phyloP scores from a whole-genome alignment of 2,888 invertebrate species.

The Blastobasis adustella region DNA sequence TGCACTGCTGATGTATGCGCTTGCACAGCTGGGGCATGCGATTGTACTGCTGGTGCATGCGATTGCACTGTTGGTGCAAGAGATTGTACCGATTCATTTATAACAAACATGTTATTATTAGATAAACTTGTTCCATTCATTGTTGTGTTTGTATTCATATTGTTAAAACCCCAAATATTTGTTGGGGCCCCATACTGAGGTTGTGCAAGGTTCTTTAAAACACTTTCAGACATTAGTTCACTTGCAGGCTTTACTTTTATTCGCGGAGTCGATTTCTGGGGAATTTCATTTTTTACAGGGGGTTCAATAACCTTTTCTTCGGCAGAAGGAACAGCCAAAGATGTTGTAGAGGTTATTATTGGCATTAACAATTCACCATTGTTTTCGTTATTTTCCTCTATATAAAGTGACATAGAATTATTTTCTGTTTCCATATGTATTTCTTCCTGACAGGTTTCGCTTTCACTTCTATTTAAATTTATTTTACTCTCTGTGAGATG shows the following conservation, averaged over 20 bases:
- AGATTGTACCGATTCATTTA: too few relatives aligned
- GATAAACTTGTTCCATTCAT: too few relatives aligned
- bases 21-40: too few relatives aligned
- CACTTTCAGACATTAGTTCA: conserved; percentile 47
- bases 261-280: conserved; percentile 28
- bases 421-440: not conserved
- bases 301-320: conserved; percentile 5
- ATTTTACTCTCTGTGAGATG: not conserved
- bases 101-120: too few relatives aligned
- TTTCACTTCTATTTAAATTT: too few relatives aligned
- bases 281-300: too few relatives aligned
- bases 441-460: too few relatives aligned
- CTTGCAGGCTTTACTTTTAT: conserved; percentile 60
- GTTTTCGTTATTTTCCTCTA: conserved; percentile 9
- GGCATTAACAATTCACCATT: conserved; percentile 31
- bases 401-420: not conserved
- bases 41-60: too few relatives aligned
- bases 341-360: conserved; percentile 46
- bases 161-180: conserved; percentile 6
- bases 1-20: too few relatives aligned
- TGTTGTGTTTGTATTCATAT: too few relatives aligned
- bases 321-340: conserved; percentile 26
- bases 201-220: conserved; percentile 22
- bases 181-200: conserved; percentile 2
- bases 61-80: too few relatives aligned